phyloP scores from a whole-genome alignment of 2,797 vertebrate species.

The Chromobotia macracanthus region DNA sequence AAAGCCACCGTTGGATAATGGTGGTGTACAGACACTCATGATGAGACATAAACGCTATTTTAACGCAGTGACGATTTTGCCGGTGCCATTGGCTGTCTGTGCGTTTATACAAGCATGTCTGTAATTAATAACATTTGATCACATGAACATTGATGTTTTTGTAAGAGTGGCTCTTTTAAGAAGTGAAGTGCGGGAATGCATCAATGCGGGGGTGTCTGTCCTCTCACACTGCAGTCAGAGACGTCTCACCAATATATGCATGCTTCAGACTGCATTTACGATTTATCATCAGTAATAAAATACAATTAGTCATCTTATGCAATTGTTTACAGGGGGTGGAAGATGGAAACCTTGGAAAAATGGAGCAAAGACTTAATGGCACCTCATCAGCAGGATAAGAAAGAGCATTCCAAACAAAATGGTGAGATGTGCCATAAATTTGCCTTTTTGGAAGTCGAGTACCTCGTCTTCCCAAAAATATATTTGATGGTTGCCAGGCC shows the following conservation, averaged over 20 bases:
- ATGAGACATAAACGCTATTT: slow-evolving; percentile 22
- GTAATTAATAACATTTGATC: not conserved
- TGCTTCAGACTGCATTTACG: slow-evolving; percentile 11
- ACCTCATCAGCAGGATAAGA: slow-evolving; percentile 66
- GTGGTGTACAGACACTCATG: slow-evolving; percentile 34
- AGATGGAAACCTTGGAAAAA: slow-evolving; percentile 73
- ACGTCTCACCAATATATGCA: slow-evolving; percentile 23
- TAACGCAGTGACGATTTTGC: slow-evolving; percentile 30
- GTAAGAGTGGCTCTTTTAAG: slow-evolving; percentile 16
- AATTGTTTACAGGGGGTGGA: slow-evolving; percentile 66
- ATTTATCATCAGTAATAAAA: slow-evolving; percentile 5
- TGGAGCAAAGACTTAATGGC: slow-evolving; percentile 67
- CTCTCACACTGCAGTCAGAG: slow-evolving; percentile 29
- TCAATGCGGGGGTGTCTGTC: slow-evolving; percentile 55
- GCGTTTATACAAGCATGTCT: slow-evolving; percentile 12
- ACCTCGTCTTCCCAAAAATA: not conserved
- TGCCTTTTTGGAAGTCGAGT: not conserved
- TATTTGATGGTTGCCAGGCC: not conserved
- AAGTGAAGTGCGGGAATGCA: slow-evolving; percentile 52
- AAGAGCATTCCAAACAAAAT: slow-evolving; percentile 61
- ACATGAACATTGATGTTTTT: no score
- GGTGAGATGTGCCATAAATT: slow-evolving; percentile 42
- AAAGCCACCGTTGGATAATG: slow-evolving; percentile 22
- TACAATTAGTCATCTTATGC: not conserved
- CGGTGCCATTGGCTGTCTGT: not conserved